Evolutionary conservation across 2,888 invertebrate species (phyloP).

Genomic region (Melieria crassipennis): DNA sequence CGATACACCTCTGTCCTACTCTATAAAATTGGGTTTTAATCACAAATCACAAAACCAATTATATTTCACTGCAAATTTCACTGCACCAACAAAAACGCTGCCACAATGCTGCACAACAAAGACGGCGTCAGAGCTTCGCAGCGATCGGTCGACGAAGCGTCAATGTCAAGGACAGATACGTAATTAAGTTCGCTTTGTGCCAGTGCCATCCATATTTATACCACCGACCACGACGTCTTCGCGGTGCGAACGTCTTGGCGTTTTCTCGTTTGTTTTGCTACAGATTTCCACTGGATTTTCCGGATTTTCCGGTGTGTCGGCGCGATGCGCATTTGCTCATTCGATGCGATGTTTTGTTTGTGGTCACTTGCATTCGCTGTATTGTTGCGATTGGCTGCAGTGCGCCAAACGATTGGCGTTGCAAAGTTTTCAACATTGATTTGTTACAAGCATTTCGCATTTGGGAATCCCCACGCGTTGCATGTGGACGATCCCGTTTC

Average conservation of each 20-base stretch:
- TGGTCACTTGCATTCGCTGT: not conserved
- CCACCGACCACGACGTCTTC: slow-evolving; percentile 9
- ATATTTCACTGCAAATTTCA: not conserved
- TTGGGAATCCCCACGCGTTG: too few relatives aligned
- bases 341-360: not conserved
- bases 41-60: not conserved
- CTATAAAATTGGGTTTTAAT: not conserved
- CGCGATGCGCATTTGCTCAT: not conserved
- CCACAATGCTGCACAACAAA: not conserved
- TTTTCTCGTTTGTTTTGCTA: slow-evolving; percentile 32
- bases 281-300: slow-evolving; percentile 30
- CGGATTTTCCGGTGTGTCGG: slow-evolving; percentile 24
- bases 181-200: slow-evolving; percentile 58
- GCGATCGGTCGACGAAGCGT: slow-evolving; percentile 39
- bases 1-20: not conserved
- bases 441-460: too few relatives aligned
- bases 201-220: slow-evolving; percentile 51
- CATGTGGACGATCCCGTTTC: too few relatives aligned
- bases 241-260: slow-evolving; percentile 3
- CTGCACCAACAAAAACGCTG: not conserved
- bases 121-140: not conserved
- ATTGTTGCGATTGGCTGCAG: not conserved
- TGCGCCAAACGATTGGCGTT: not conserved
- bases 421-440: too few relatives aligned
- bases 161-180: slow-evolving; percentile 64